These are phyloP conservation scores for Lagodon rhomboides DNA, from an alignment of 2,797 vertebrate species.

Conservation along the genomic window DNA sequence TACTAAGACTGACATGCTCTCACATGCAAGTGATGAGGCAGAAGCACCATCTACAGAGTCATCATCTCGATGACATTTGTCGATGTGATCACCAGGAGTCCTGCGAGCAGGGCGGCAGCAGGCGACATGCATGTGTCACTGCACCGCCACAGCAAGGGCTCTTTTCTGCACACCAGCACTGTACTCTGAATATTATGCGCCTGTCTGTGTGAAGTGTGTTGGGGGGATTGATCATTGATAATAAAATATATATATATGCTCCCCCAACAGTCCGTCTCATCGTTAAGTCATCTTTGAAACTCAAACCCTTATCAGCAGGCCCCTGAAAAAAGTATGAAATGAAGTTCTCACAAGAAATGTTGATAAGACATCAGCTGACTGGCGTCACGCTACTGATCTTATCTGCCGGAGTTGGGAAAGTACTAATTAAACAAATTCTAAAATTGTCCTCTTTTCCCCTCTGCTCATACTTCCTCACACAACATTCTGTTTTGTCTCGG, in stretches of 20 bases:
- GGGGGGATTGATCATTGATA: conserved; percentile 37
- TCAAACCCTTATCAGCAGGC: conserved; percentile 76
- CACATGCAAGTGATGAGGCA: conserved; percentile 39
- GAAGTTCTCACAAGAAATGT: conserved; percentile 71
- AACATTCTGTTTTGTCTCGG: conserved; percentile 7
- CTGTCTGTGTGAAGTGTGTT: neutral
- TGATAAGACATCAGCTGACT: conserved; percentile 73
- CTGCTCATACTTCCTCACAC: conserved; percentile 17
- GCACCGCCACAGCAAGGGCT: conserved; percentile 7
- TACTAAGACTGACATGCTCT: conserved; percentile 30
- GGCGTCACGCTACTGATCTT: conserved; percentile 69
- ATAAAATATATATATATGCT: conserved; percentile 29
- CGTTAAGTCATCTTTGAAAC: conserved; percentile 80
- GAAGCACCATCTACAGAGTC: conserved; percentile 26
- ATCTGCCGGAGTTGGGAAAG: conserved; percentile 64
- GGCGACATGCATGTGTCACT: conserved; percentile 1
- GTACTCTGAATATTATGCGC: conserved; percentile 4
- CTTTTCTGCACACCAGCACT: conserved; percentile 11
- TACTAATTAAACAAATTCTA: conserved; percentile 73
- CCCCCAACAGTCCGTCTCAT: conserved; percentile 47
- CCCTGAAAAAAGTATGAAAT: conserved; percentile 71
- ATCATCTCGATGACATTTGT: conserved; percentile 46
- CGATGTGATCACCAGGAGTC: conserved; percentile 41
- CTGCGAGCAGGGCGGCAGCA: conserved; percentile 10
- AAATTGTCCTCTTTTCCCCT: conserved; percentile 51